Conservation (phyloP, 2,113 vertebrate species). For the Entelurus aequoreus region DNA sequence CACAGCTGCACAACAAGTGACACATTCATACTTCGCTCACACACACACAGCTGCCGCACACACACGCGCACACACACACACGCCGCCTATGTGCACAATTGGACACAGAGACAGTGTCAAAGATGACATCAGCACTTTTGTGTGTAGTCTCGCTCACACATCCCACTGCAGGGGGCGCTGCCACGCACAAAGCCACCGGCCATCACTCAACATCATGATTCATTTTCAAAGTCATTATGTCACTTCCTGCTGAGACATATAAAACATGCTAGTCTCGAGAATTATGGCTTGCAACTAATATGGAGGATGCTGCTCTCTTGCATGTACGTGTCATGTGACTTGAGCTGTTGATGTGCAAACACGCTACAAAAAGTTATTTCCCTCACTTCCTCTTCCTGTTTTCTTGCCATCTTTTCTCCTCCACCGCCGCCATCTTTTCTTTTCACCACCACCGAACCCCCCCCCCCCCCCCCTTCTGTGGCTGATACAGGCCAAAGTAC, state of each 20-base stretch:
- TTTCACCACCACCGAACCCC: constrained; percentile 10
- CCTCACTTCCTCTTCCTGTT: not conserved
- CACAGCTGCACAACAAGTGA: constrained; percentile 38
- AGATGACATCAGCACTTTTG: constrained; percentile 15
- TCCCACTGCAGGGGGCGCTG: not conserved
- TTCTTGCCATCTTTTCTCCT: constrained; percentile 26
- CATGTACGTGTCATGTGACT: not conserved
- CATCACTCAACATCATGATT: not conserved
- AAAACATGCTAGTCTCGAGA: not conserved
- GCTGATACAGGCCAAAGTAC: constrained; percentile 57
- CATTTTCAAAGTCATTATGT: not conserved
- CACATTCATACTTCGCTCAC: constrained; percentile 42
- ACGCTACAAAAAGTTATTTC: too few species aligned
- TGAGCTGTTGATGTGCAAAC: too few species aligned
- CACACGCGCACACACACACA: constrained; percentile 6
- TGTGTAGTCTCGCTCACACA: not conserved
- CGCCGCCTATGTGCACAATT: constrained; percentile 4
- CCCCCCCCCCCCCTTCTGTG: not conserved
- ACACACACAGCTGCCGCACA: constrained; percentile 17
- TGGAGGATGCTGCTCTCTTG: not conserved
- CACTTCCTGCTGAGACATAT: not conserved
- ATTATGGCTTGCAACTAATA: not conserved
- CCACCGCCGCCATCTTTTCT: constrained; percentile 5
- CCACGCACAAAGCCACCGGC: too few species aligned
- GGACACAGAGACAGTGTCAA: constrained; percentile 30